Percentiles rank a stretch among this genome's conserved stretches.
Conservation (phyloP, 2,797 vertebrate species). For the Chrysocyon brachyurus region DNA sequence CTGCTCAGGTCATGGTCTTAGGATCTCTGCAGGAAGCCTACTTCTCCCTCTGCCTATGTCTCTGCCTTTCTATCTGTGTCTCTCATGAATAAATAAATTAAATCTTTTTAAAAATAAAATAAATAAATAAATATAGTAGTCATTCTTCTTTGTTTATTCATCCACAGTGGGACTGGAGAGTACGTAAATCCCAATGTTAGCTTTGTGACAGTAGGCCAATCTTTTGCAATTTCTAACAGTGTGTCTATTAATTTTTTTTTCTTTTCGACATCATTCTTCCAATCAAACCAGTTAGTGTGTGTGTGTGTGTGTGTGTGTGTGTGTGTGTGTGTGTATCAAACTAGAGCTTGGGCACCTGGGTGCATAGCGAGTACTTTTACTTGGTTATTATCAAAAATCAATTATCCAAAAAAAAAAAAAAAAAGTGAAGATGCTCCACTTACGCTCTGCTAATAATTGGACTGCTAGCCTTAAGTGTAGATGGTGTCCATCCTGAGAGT, state of each 20-base stretch:
- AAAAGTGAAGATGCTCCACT: neutral
- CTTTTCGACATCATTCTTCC: neutral
- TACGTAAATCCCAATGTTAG: neutral
- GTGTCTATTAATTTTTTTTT: neutral
- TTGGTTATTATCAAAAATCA: neutral
- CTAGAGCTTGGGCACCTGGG: neutral
- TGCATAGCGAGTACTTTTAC: neutral
- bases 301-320: neutral
- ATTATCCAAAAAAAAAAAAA: no score
- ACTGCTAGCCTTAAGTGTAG: neutral
- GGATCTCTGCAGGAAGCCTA: no score
- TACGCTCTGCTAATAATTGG: neutral
- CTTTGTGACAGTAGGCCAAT: neutral
- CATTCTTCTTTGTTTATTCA: neutral
- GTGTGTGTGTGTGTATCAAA: neutral
- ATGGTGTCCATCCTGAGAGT: neutral
- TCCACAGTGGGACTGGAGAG: neutral
- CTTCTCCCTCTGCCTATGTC: no score
- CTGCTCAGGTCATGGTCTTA: no score
- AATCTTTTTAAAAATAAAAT: no score
- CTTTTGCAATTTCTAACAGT: neutral
- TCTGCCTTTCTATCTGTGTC: no score
- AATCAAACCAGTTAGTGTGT: neutral
- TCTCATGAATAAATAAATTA: no score
- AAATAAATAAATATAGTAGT: no score